Evolutionary conservation across 2,797 vertebrate species (phyloP), one percentile per base, ranked within the genome.

Genomic region (Danio choprae): DNA sequence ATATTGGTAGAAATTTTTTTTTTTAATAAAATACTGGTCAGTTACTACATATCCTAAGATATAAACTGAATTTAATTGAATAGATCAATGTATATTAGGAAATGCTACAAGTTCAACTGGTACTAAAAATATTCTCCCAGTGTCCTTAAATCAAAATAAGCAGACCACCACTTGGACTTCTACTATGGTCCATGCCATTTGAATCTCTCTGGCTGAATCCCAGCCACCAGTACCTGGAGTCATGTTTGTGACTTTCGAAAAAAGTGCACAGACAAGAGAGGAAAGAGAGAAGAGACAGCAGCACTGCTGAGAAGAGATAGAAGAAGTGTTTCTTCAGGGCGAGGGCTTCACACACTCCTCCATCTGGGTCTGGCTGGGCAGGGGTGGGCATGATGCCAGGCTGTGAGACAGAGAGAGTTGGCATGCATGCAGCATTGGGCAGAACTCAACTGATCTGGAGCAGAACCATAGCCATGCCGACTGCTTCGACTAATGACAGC

Each of bases 401-500:
- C 89, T 64, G 40, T 18, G 65, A 93, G 92, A 92, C 90, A 91
- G 88, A 89, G 90, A 91, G 91, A 92, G 87, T 89, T 94, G 92
- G 93, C 92, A 82, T 7, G 16, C 48, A 60, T 62, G 15, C 58
- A 77, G 64, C 48, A 77, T 29, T 71, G 90, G 87, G 86, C 86
- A 83, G 88, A 79, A 88, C 85, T 89, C 90, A 90, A 91, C 89
- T 90, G 91, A 93, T 92, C 92, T 93, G 91, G 89, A 93, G 91
- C 89, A 87, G 86, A 92, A 93, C 91, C 87, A 88, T 88, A 88
- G 92, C 87, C 88, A 92, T 82, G 89, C 90, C 89, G 91, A 90
- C 90, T 92, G 91, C 90, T 89, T 87, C 88, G 86, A 88, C 92
- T 93, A 93, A 93, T 93, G 92, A 92, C 88, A 88, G 90, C 10